Percentiles rank a stretch among this genome's conserved stretches.
Evolutionary conservation across 2,113 vertebrate genomes (phyloP).

Genomic region (Amphiprion ocellaris): DNA sequence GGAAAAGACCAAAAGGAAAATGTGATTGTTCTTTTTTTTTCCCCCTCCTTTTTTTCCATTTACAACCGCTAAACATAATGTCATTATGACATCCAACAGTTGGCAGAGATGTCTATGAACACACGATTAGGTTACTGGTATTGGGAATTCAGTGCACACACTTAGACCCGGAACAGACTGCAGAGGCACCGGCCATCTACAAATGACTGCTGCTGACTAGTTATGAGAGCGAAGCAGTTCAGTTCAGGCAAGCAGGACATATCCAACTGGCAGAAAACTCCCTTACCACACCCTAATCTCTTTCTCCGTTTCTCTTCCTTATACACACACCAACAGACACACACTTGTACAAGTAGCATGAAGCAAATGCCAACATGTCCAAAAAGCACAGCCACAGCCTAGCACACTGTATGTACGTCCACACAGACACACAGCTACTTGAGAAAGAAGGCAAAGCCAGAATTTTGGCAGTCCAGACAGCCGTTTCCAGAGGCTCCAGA

Average conservation of each 20-base stretch:
- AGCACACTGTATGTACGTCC: constrained; percentile 48
- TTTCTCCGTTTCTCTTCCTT: constrained; percentile 31
- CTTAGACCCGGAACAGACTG: constrained; percentile 34
- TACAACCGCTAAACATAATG: constrained; percentile 18
- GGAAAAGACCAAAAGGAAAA: constrained; percentile 12
- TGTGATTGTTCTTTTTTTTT: not conserved
- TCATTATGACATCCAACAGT: constrained; percentile 18
- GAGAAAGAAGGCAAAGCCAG: constrained; percentile 61
- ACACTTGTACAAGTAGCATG: constrained; percentile 48
- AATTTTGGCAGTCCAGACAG: constrained; percentile 68
- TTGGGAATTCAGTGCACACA: constrained; percentile 19
- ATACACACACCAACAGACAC: constrained; percentile 11
- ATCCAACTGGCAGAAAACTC: constrained; percentile 74
- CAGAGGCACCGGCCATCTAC: constrained; percentile 42
- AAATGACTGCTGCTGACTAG: constrained; percentile 52
- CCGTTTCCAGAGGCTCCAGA: constrained; percentile 79
- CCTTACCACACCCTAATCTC: constrained; percentile 80
- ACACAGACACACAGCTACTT: constrained; percentile 48
- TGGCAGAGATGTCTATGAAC: constrained; percentile 18
- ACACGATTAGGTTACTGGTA: not conserved
- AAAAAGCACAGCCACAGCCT: constrained; percentile 56
- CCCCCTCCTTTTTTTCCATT: not conserved
- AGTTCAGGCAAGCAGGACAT: constrained; percentile 68
- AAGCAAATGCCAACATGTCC: constrained; percentile 70
- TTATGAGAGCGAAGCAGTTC: constrained; percentile 53